A percentile compares a stretch with the other conserved stretches of the same genome.
Conservation (phyloP, 2,888 invertebrate species). For the Ormyrus rosae region DNA sequence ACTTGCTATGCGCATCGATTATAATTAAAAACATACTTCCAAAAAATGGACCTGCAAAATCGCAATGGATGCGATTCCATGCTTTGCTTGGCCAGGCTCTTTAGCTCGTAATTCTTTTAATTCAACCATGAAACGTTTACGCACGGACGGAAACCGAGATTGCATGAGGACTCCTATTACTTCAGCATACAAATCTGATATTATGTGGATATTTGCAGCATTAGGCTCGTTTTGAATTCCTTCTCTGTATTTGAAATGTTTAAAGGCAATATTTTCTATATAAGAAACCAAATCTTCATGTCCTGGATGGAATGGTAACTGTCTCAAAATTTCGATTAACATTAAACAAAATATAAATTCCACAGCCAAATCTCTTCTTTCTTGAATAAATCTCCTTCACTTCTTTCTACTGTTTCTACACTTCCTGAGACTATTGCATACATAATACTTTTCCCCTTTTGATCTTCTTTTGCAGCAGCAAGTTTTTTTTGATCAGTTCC, state of each 20-base stretch:
- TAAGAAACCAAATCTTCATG: conserved; percentile 96
- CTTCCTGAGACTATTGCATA: conserved; percentile 84
- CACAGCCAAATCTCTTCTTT: conserved; percentile 95
- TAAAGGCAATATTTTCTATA: conserved; percentile 97
- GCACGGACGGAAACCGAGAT: conserved; percentile 93
- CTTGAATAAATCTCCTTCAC: conserved; percentile 88
- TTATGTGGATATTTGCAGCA: conserved; percentile 96
- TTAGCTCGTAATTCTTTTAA: conserved; percentile 90
- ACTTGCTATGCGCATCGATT: too few relatives aligned
- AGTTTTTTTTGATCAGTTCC: conserved; percentile 79
- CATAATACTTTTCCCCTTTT: conserved; percentile 83
- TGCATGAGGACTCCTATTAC: conserved; percentile 97
- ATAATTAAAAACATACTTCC: too few relatives aligned
- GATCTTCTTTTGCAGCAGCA: conserved; percentile 77
- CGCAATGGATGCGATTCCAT: too few relatives aligned
- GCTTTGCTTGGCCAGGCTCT: conserved; percentile 82
- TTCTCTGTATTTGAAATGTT: conserved; percentile 97
- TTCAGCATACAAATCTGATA: conserved; percentile 98
- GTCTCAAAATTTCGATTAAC: conserved; percentile 96
- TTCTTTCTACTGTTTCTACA: conserved; percentile 83
- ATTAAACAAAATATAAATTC: conserved; percentile 99
- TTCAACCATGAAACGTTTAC: conserved; percentile 94
- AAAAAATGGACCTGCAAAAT: too few relatives aligned
- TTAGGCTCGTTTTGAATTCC: conserved; percentile 95
- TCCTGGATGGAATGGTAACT: conserved; percentile 97